Percentiles rank a stretch among this genome's conserved stretches.
These are phyloP conservation scores for Furcifer pardalis DNA, from an alignment of 2,797 vertebrate species.

Conservation along the genomic window DNA sequence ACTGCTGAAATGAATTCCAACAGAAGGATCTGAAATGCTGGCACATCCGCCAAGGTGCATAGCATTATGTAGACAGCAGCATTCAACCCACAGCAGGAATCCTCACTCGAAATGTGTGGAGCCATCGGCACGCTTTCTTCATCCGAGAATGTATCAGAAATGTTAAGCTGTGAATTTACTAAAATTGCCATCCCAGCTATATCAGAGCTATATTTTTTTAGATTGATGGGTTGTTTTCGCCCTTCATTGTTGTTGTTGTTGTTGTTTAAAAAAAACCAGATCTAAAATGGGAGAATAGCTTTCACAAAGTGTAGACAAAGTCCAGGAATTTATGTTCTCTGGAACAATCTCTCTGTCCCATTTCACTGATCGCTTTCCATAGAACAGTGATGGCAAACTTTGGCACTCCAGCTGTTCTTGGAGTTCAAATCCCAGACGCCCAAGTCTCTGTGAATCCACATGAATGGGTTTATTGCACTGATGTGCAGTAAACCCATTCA, in stretches of 20 bases:
- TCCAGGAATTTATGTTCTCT: constrained; percentile 28
- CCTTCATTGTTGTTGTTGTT: neutral
- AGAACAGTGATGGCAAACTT: neutral
- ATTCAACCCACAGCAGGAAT: neutral
- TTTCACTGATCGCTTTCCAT: neutral
- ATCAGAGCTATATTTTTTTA: constrained; percentile 58
- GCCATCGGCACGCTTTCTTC: neutral
- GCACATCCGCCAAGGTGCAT: constrained; percentile 10
- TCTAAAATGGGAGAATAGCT: constrained; percentile 4
- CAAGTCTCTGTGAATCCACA: no score
- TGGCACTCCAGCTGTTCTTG: no score
- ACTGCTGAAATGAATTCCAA: constrained; percentile 2
- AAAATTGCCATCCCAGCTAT: constrained; percentile 40
- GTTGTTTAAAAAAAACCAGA: neutral
- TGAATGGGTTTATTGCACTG: no score
- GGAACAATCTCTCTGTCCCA: neutral
- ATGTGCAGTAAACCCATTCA: no score
- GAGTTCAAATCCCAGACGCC: no score
- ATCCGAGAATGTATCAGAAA: constrained; percentile 36
- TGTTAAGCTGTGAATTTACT: constrained; percentile 66
- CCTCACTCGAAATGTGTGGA: neutral
- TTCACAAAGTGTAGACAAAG: neutral
- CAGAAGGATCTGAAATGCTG: neutral
- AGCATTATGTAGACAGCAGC: neutral
- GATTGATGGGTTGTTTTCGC: constrained; percentile 21